Percentiles rank a stretch among this genome's conserved stretches.
Conservation (phyloP, 2,888 invertebrate genomes). For the Melanostoma scalare region DNA sequence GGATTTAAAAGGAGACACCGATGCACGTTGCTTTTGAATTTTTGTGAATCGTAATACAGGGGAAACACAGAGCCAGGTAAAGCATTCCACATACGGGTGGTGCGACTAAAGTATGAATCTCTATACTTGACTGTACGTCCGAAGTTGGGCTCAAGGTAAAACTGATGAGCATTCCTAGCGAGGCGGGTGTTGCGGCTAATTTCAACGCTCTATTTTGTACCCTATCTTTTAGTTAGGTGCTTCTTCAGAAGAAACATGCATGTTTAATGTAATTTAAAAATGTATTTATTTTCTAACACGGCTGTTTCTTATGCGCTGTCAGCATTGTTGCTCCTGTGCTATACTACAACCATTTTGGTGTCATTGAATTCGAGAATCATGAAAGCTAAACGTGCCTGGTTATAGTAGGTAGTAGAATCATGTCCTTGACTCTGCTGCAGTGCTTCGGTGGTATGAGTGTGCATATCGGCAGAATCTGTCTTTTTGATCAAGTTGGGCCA, state of each 20-base stretch:
- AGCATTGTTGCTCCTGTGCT: constrained; percentile 31
- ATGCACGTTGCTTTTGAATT: too few species aligned
- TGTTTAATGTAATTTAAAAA: constrained; percentile 42
- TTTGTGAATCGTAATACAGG: too few species aligned
- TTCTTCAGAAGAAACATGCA: constrained; percentile 27
- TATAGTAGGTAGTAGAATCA: constrained; percentile 14
- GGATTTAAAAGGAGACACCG: too few species aligned
- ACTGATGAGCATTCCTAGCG: too few species aligned
- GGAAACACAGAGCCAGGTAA: too few species aligned
- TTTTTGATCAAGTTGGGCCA: constrained; percentile 5
- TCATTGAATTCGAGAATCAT: constrained; percentile 22
- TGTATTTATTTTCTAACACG: constrained; percentile 31
- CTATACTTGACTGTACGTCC: too few species aligned
- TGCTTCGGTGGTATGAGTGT: constrained; percentile 6
- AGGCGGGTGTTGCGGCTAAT: too few species aligned
- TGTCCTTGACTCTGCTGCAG: constrained; percentile 61
- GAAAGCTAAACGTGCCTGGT: constrained; percentile 31
- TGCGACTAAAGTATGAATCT: too few species aligned
- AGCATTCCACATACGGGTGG: too few species aligned
- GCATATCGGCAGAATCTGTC: constrained; percentile 12
- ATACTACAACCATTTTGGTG: constrained; percentile 23
- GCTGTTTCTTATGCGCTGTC: constrained; percentile 18
- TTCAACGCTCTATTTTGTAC: too few species aligned
- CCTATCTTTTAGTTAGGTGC: neutral
- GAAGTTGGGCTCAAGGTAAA: too few species aligned